These are phyloP conservation scores for Antechinus flavipes DNA, from an alignment of 2,113 vertebrate genomes.

Conservation along the genomic window DNA sequence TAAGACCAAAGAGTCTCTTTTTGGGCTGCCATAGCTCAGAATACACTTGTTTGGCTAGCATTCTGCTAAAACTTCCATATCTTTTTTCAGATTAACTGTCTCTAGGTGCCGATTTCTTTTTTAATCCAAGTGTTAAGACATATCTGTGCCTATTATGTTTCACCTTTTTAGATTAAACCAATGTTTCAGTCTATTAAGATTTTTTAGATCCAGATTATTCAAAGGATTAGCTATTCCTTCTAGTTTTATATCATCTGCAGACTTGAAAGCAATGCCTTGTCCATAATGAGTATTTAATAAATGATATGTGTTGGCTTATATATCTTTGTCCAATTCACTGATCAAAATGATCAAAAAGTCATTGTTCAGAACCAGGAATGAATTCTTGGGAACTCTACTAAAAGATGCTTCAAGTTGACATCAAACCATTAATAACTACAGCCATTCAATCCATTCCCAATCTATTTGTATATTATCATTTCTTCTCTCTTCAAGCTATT, in stretches of 20 bases:
- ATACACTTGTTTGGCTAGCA: neutral
- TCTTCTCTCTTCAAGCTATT: neutral
- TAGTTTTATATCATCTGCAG: neutral
- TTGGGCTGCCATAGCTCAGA: neutral
- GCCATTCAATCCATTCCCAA: too few species aligned
- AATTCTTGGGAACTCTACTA: too few species aligned
- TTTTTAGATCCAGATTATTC: neutral
- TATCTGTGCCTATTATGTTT: neutral
- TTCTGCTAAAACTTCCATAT: neutral
- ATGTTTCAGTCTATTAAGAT: neutral
- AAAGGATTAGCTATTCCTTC: neutral
- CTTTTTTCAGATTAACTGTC: neutral
- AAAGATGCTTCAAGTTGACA: too few species aligned
- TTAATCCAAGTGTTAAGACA: neutral
- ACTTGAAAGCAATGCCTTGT: neutral
- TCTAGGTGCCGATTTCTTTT: neutral
- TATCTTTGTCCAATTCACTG: neutral
- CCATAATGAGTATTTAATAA: neutral
- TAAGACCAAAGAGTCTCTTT: neutral
- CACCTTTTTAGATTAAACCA: neutral
- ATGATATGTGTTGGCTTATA: neutral
- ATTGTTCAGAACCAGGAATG: neutral
- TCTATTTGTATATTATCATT: neutral
- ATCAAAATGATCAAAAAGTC: neutral
- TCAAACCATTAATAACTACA: neutral